Conservation (phyloP, 2,888 invertebrate species). For the Chrysotoxum bicinctum region DNA sequence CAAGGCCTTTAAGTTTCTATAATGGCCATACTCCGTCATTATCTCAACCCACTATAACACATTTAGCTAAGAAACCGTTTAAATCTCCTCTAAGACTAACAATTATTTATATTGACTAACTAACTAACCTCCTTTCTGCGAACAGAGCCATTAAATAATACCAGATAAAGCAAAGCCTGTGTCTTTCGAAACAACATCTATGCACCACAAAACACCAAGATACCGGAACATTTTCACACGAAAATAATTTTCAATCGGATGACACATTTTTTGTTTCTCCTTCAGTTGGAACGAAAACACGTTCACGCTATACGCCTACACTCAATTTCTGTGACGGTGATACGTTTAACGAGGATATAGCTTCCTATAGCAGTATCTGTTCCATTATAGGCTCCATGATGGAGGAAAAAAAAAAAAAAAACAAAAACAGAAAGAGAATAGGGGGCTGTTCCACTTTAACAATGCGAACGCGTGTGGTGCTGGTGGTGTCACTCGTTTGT, state of each 20-base stretch:
- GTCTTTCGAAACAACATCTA: conserved; percentile 17
- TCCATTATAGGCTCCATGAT: conserved; percentile 1
- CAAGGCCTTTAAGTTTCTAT: neutral
- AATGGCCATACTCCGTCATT: neutral
- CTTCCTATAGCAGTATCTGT: conserved; percentile 20
- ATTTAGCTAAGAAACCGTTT: conserved; percentile 21
- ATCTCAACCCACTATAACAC: neutral
- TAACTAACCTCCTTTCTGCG: conserved; percentile 44
- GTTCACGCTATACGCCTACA: conserved; percentile 21
- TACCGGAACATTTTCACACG: conserved; percentile 64
- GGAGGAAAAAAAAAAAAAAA: neutral
- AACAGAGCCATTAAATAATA: conserved; percentile 21
- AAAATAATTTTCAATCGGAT: conserved; percentile 51
- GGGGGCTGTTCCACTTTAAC: conserved; percentile 40
- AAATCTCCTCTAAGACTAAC: conserved; percentile 23
- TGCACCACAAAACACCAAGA: conserved; percentile 48
- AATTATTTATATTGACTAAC: conserved; percentile 28
- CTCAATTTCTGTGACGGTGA: conserved; percentile 7
- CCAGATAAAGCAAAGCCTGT: conserved; percentile 9
- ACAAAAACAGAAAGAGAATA: neutral
- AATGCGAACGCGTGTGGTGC: conserved; percentile 32
- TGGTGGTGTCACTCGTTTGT: conserved; percentile 40
- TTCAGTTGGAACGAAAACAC: conserved; percentile 35
- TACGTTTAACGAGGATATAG: neutral
- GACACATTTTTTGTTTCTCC: conserved; percentile 36